Evolutionary conservation across 2,888 invertebrate genomes (phyloP).

Genomic region (Pristionchus mayeri): DNA sequence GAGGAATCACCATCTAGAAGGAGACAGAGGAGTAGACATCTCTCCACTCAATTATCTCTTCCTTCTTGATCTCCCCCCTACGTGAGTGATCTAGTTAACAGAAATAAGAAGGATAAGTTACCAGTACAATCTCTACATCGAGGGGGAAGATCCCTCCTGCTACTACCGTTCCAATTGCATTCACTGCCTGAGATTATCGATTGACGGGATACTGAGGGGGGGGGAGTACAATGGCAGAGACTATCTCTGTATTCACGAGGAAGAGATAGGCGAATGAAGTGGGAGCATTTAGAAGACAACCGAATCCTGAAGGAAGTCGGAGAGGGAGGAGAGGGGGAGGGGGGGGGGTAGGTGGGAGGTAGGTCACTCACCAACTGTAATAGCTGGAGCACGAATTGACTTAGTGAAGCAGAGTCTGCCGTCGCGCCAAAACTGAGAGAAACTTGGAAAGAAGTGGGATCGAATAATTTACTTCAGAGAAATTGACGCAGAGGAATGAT

Average conservation of each 20-base stretch:
- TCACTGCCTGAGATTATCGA: not conserved
- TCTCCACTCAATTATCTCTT: not conserved
- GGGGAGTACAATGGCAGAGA: not conserved
- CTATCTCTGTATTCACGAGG: not conserved
- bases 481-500: not conserved
- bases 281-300: not conserved
- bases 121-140: slow-evolving; percentile 38
- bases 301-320: not conserved
- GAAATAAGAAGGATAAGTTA: not conserved
- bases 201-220: too few relatives aligned
- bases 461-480: not conserved
- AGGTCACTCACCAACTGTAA: slow-evolving; percentile 1
- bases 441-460: not conserved
- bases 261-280: not conserved
- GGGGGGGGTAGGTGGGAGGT: not conserved
- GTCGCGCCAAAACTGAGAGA: not conserved
- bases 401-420: not conserved
- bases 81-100: not conserved
- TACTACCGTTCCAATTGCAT: not conserved
- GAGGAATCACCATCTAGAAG: slow-evolving; percentile 26
- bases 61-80: not conserved
- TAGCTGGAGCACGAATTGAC: slow-evolving; percentile 8
- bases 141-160: slow-evolving; percentile 2
- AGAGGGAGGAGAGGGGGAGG: not conserved
- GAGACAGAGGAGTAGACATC: not conserved